phyloP scores from a whole-genome alignment of 1,140 invertebrate genomes.

The Latrodectus geometricus region DNA sequence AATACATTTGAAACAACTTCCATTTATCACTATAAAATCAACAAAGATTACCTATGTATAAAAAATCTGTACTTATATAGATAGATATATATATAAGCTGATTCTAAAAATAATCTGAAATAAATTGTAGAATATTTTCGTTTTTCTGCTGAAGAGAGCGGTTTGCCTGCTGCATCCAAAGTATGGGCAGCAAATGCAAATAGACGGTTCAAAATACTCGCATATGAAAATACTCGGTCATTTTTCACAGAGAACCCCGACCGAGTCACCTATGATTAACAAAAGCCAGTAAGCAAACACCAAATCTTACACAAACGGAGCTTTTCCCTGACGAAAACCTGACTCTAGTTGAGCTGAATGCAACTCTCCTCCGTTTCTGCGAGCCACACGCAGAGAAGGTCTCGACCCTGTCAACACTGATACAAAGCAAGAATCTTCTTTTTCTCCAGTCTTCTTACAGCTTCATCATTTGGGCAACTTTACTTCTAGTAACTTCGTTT shows the following conservation, averaged over 20 bases:
- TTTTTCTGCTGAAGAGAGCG: too few species aligned
- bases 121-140: too few species aligned
- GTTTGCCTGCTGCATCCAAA: too few species aligned
- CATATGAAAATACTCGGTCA: neutral
- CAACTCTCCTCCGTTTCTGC: neutral
- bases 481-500: neutral
- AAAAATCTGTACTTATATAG: too few species aligned
- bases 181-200: neutral
- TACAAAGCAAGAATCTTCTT: slow-evolving; percentile 17
- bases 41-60: too few species aligned
- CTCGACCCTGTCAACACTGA: slow-evolving; percentile 26
- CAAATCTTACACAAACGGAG: neutral
- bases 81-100: too few species aligned
- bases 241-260: slow-evolving; percentile 1
- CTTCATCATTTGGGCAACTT: slow-evolving; percentile 18
- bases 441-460: neutral
- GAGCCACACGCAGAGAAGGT: slow-evolving; percentile 12
- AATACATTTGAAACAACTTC: too few species aligned
- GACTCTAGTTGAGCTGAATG: neutral
- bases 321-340: neutral
- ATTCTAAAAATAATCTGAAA: too few species aligned
- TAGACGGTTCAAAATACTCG: neutral
- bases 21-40: too few species aligned
- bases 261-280: neutral
- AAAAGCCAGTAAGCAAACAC: neutral